Evolutionary conservation across 2,113 vertebrate species (phyloP).

Genomic region (Otolemur garnettii): DNA sequence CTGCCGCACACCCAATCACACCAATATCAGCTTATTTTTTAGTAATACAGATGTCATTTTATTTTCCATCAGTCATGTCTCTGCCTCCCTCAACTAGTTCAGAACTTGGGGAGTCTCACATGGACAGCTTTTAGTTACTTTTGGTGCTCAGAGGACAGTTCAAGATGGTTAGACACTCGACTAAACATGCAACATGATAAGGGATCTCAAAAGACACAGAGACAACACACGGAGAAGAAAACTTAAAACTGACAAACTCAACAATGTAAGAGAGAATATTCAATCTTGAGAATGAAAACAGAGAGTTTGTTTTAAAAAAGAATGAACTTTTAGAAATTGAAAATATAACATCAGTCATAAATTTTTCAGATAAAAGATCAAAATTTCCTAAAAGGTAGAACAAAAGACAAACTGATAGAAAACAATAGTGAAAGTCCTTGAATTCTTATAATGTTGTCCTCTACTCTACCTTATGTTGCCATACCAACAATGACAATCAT

Average conservation of each 20-base stretch:
- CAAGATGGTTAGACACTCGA: background rate
- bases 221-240: background rate
- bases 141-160: background rate
- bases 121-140: background rate
- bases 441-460: background rate
- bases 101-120: background rate
- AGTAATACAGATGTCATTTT: background rate
- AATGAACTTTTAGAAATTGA: background rate
- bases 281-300: background rate
- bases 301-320: background rate
- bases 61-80: background rate
- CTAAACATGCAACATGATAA: background rate
- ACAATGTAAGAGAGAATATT: background rate
- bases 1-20: background rate
- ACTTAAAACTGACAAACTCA: background rate
- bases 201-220: background rate
- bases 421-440: background rate
- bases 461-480: background rate
- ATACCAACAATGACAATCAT: background rate
- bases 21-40: background rate
- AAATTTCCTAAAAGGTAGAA: background rate
- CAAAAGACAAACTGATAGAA: background rate
- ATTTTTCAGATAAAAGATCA: background rate
- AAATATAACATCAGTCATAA: background rate
- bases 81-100: background rate